Evolutionary conservation across 1,140 invertebrate genomes (phyloP).

Genomic region (Drosophila ohnishii): DNA sequence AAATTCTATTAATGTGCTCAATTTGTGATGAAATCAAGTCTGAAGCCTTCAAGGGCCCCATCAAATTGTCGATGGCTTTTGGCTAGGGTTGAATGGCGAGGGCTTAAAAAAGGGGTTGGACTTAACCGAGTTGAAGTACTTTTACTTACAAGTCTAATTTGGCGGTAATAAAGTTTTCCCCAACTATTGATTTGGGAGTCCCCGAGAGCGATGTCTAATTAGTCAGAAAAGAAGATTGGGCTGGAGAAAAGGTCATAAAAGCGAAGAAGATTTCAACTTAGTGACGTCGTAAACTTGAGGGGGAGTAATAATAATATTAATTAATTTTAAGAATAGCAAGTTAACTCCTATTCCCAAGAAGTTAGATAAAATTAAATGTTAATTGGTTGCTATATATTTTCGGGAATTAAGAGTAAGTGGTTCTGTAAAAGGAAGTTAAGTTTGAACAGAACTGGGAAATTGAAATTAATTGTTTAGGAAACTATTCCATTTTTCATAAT

Average conservation of each 20-base stretch:
- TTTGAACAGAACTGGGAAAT: not conserved
- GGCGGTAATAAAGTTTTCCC: conserved; percentile 58
- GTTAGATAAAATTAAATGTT: conserved; percentile 11
- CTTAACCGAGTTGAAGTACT: conserved; percentile 49
- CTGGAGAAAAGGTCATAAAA: conserved; percentile 24
- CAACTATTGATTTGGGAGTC: conserved; percentile 53
- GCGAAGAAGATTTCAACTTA: conserved; percentile 11
- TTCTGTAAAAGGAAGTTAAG: not conserved
- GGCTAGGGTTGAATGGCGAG: conserved; percentile 14
- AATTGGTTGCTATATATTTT: not conserved
- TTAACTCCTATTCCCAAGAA: not conserved
- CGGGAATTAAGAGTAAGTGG: not conserved
- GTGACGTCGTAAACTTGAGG: conserved; percentile 19
- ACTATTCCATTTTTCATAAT: not conserved
- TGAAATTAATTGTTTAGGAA: not conserved
- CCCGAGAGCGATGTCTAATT: conserved; percentile 49
- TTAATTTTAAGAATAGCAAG: conserved; percentile 24
- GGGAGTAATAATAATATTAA: conserved; percentile 30
- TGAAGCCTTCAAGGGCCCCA: conserved; percentile 38
- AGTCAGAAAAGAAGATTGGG: conserved; percentile 42
- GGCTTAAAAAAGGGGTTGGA: conserved; percentile 23
- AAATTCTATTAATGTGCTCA: conserved; percentile 57
- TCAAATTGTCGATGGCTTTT: conserved; percentile 37
- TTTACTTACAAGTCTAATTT: conserved; percentile 52
- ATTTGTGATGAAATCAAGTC: conserved; percentile 55